Base-by-base conservation (phyloP, 2,888 invertebrate species). In the Proisotoma minuta region DNA sequence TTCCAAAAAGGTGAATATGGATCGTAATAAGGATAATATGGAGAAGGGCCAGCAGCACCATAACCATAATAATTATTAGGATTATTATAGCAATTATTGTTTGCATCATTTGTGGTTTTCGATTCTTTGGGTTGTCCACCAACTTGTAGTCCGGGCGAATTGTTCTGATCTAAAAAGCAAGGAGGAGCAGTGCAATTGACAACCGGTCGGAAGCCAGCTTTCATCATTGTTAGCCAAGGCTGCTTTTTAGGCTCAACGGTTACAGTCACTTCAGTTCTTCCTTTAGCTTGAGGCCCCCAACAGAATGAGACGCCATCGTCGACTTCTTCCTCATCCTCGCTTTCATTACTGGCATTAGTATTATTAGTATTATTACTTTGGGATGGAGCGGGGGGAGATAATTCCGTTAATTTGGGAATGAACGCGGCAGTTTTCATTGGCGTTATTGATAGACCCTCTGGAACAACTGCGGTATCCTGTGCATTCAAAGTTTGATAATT, bases 151-250 rank as follows among this genome's bases (percentile, higher is more conserved):
- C 65, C 65, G 8, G 65, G 65, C 24, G 57, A 57, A n/a, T 62
- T 53, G 27, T 40, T 57, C 18, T 57, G 62, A 27, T 49, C 54
- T 2, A 66, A 54, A 50, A 58, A 63, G 48, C 59, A 68, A 3
- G 71, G 71, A 3, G 69, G 71, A 20, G 69, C 69, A 10, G 63
- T 58, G 48, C 69, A 69, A 22, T 68, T 70, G 15, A 72, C 68
- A 50, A 72, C 63, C 2, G 72, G 72, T 4, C 60, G 57, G 56
- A 72, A 72, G 0, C 72, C 72, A 28, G 66, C 67, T 20, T 62
- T 52, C 53, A 72, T 62, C 72, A 72, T 70, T 2, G 67, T 66
- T 28, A 70, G 57, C 70, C 72, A 70, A 10, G 72, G 70, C 20
- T 64, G 63, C 27, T 63, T 65, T 40, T 61, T 63, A 4, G 72